Evolutionary conservation across 2,113 vertebrate genomes (phyloP).

Genomic region (Callospermophilus lateralis): DNA sequence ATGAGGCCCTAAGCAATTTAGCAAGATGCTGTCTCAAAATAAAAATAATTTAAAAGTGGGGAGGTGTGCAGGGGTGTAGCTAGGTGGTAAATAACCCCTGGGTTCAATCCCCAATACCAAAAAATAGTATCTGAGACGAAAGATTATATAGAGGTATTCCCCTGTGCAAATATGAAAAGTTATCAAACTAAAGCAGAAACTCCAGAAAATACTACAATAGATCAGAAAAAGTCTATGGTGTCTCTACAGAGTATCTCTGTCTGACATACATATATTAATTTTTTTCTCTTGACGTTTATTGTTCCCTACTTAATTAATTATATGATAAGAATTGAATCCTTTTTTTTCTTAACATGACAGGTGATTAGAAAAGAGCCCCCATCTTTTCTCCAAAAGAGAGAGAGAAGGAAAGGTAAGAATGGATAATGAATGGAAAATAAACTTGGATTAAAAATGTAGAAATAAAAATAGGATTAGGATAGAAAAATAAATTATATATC

Average conservation of each 20-base stretch:
- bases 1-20: too few species aligned
- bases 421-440: background rate
- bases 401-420: too few species aligned
- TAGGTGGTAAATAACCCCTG: too few species aligned
- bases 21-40: too few species aligned
- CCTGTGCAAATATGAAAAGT: background rate
- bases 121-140: background rate
- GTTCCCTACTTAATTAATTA: background rate
- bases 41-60: too few species aligned
- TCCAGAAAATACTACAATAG: background rate
- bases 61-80: too few species aligned
- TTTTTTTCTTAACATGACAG: background rate
- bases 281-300: background rate
- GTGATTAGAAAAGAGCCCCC: background rate
- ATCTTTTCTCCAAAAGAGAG: background rate
- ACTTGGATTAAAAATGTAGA: background rate
- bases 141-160: background rate
- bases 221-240: background rate
- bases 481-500: background rate
- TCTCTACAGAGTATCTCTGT: background rate
- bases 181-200: background rate
- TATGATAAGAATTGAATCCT: background rate
- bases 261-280: background rate
- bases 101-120: background rate
- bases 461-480: background rate